Percentiles rank a stretch among this genome's conserved stretches.
Evolutionary conservation across 2,888 invertebrate genomes (phyloP).

Genomic region (Stenchaetothrips biformis): DNA sequence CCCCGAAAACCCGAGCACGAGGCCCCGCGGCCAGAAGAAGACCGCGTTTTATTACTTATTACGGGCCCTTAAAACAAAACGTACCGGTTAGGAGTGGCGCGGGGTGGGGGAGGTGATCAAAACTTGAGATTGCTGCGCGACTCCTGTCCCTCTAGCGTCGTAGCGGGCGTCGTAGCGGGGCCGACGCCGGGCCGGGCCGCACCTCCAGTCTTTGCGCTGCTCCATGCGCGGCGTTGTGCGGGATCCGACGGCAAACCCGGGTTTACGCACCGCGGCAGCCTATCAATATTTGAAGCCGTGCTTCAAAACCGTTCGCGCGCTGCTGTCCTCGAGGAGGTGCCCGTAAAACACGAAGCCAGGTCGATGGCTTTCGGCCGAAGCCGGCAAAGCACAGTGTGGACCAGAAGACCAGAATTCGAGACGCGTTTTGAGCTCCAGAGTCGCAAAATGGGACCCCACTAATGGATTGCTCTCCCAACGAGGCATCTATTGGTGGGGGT

Average conservation of each 20-base stretch:
- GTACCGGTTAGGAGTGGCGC: background rate
- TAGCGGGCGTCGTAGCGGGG: background rate
- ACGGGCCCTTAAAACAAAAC: too few species aligned
- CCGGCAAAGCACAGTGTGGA: too few species aligned
- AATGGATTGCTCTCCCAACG: too few species aligned
- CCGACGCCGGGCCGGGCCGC: background rate
- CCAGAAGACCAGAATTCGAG: too few species aligned
- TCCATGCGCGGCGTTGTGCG: background rate
- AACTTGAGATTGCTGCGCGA: background rate
- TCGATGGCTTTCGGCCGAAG: background rate
- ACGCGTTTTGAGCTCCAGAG: too few species aligned
- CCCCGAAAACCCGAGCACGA: too few species aligned
- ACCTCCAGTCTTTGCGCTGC: background rate
- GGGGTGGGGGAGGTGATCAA: background rate
- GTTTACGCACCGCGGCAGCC: conserved; percentile 2
- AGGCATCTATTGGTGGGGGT: too few species aligned
- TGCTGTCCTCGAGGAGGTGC: background rate
- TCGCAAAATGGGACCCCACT: too few species aligned
- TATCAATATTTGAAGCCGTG: conserved; percentile 3
- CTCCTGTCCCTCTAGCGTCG: background rate
- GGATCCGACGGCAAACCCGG: background rate
- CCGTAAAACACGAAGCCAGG: background rate
- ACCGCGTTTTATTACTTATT: too few species aligned
- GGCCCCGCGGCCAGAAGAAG: too few species aligned
- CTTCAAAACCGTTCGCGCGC: background rate